phyloP scores from a whole-genome alignment of 1,140 invertebrate species.

The Penaeus japonicus region DNA sequence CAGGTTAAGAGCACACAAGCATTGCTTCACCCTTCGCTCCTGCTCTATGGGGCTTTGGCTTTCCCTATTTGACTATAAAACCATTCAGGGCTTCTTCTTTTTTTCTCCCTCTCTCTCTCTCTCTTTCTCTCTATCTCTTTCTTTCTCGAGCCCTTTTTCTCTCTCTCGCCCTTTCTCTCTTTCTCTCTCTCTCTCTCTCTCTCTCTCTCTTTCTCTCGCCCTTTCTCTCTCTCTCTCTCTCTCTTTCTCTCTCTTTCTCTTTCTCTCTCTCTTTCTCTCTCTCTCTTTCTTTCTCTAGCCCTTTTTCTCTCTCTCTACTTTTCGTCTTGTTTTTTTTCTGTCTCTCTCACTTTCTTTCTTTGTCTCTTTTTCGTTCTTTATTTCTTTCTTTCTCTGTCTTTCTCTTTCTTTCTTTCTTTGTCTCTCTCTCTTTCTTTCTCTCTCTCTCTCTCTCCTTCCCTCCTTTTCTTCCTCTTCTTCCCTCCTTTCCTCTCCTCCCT shows the following conservation, averaged over 20 bases:
- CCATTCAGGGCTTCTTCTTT: not conserved
- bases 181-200: not conserved
- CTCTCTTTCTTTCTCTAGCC: not conserved
- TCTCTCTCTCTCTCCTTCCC: too few relatives aligned
- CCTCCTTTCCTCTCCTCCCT: too few relatives aligned
- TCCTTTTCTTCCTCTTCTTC: too few relatives aligned
- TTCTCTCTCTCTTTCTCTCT: not conserved
- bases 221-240: not conserved
- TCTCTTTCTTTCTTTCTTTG: too few relatives aligned
- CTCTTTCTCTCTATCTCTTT: not conserved
- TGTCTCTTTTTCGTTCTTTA: too few relatives aligned
- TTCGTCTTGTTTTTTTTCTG: too few relatives aligned
- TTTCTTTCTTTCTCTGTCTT: too few relatives aligned
- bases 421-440: too few relatives aligned
- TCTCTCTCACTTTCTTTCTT: too few relatives aligned
- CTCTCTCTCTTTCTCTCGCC: not conserved
- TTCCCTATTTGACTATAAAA: not conserved
- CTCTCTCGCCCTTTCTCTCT: not conserved
- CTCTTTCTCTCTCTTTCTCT: not conserved
- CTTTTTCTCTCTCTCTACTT: too few relatives aligned
- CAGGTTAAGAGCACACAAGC: too few relatives aligned
- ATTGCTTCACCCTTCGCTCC: not conserved
- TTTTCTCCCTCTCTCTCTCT: not conserved
- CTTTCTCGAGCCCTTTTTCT: not conserved
- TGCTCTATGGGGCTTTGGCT: not conserved